A percentile compares a stretch with the other conserved stretches of the same genome.
These are phyloP conservation scores for Drosophila lutescens DNA, from an alignment of 2,888 invertebrate species.

Conservation along the genomic window DNA sequence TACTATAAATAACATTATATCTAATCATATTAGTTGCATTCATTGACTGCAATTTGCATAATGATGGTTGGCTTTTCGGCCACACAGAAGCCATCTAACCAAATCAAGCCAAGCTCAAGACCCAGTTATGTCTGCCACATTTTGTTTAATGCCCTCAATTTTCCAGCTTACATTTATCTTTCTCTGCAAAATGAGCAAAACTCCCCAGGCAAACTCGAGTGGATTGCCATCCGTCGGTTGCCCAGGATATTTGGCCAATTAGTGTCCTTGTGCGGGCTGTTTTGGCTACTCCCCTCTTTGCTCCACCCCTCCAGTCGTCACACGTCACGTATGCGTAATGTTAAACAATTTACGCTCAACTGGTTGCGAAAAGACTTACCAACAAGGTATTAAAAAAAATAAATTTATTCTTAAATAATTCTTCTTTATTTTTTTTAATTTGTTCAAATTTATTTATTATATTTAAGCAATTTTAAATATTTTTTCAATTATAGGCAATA, in stretches of 20 bases:
- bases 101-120: slow-evolving; percentile 10
- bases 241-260: slow-evolving; percentile 44
- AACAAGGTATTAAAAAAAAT: neutral
- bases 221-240: slow-evolving; percentile 18
- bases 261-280: slow-evolving; percentile 26
- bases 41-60: slow-evolving; percentile 47
- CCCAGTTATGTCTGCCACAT: slow-evolving; percentile 21
- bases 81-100: neutral
- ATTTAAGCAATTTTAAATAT: too few species aligned
- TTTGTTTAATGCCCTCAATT: slow-evolving; percentile 26
- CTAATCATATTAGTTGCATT: slow-evolving; percentile 36
- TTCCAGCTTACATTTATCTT: slow-evolving; percentile 7
- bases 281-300: neutral
- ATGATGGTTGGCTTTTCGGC: slow-evolving; percentile 14
- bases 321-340: slow-evolving; percentile 54
- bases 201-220: slow-evolving; percentile 14
- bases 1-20: slow-evolving; percentile 36
- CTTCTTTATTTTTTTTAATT: neutral
- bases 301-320: neutral
- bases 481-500: neutral
- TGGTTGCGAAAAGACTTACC: slow-evolving; percentile 6
- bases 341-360: slow-evolving; percentile 17
- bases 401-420: too few species aligned
- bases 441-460: neutral
- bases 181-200: neutral